Evolutionary conservation across 1,140 invertebrate species (phyloP).

Genomic region (Rhynchophorus ferrugineus): DNA sequence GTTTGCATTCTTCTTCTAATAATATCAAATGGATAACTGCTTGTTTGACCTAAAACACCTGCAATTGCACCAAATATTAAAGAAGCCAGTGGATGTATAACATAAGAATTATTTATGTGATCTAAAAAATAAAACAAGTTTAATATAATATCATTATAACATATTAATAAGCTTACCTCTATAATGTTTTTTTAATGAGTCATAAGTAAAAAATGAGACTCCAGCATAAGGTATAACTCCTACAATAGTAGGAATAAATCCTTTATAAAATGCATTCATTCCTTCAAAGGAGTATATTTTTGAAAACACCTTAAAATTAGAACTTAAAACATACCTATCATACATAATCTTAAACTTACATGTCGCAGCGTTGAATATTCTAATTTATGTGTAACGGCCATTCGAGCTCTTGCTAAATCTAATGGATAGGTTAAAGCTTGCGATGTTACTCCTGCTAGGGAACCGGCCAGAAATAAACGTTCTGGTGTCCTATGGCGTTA

Average conservation of each 20-base stretch:
- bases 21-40: constrained; percentile 93
- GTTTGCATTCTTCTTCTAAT: constrained; percentile 82
- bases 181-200: constrained; percentile 80
- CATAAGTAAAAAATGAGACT: constrained; percentile 95
- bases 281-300: constrained; percentile 80
- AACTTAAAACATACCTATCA: not conserved
- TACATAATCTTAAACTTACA: constrained; percentile 24
- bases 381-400: constrained; percentile 86
- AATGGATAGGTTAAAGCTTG: constrained; percentile 92
- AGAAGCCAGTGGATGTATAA: constrained; percentile 52
- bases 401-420: constrained; percentile 92
- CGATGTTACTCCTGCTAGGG: constrained; percentile 88
- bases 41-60: constrained; percentile 88
- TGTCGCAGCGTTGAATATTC: constrained; percentile 54
- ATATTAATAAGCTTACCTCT: constrained; percentile 51
- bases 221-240: constrained; percentile 97
- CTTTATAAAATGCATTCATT: constrained; percentile 69
- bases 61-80: constrained; percentile 84
- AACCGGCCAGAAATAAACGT: constrained; percentile 76
- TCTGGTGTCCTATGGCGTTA: too few relatives aligned
- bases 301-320: constrained; percentile 61
- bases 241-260: constrained; percentile 82
- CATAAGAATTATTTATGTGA: constrained; percentile 31
- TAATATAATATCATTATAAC: not conserved
- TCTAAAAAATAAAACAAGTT: constrained; percentile 25